Evolutionary conservation across 2,888 invertebrate genomes (phyloP), one percentile per base, ranked within the genome.

Genomic region (Prosapia bicincta): DNA sequence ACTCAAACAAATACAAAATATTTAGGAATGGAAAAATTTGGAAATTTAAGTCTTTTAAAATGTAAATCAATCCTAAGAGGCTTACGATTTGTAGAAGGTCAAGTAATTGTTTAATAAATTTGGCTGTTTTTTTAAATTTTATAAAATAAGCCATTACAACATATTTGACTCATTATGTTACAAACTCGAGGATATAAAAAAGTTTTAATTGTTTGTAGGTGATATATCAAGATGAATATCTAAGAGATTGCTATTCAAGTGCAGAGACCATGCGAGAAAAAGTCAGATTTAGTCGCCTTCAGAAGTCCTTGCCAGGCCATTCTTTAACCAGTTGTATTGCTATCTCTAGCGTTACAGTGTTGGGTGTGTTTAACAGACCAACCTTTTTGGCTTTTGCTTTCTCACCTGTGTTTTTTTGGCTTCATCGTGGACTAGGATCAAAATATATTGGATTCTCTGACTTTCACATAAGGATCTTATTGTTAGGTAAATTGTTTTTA

Each of bases 331-430:
- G 89, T 81, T 90, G 93, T 72, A 82, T 90, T 23, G 81, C 88
- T 69, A 88, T 95, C 81, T 89, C 93, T 7, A 89, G 90, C 10
- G 83, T 94, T 54, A 90, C 91, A 72, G 90, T 92, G 0, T 84
- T 91, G 74, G 95, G 97, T 0, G 89, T 95, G 78, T 98, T 97
- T 83, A 97, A 97, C 84, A 89, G 98, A 69, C 97, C 98, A 25
- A 98, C 98, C 0, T 98, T 98, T 85, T 84, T 96, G 66, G 89
- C 92, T 0, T 98, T 93, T 85, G 93, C 95, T 0, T 88, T 93
- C 25, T 88, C 93, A 7, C 96, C 97, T 24, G 87, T 96, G 68
- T 94, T 95, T 83, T 95, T 93, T 83, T 96, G 96, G 95, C 86
- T 96, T 20, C 90, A 94, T 78, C 87, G 96, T 77, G 95, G 95